These are phyloP conservation scores for Pachliopta kotzebuea DNA, from an alignment of 2,888 invertebrate species.

Conservation along the genomic window DNA sequence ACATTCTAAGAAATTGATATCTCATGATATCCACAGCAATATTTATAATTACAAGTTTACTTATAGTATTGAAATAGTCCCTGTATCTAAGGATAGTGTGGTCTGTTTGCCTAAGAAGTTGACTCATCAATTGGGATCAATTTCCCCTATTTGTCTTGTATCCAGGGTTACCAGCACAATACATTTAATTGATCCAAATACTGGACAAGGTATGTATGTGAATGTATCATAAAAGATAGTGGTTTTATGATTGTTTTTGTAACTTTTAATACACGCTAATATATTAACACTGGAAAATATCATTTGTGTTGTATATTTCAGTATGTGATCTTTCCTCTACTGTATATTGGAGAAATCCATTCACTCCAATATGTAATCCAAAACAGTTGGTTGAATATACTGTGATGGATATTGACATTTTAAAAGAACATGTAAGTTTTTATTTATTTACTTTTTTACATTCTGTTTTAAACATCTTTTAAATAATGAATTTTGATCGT, in stretches of 20 bases:
- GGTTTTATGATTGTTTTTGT: no score
- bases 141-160: conserved; percentile 93
- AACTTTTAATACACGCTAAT: no score
- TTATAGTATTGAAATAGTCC: conserved; percentile 96
- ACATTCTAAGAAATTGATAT: conserved; percentile 96
- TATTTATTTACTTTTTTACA: no score
- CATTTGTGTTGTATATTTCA: conserved; percentile 45
- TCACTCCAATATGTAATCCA: conserved; percentile 92
- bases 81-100: conserved; percentile 95
- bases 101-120: conserved; percentile 94
- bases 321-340: conserved; percentile 92
- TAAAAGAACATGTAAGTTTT: conserved; percentile 81
- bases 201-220: conserved; percentile 85
- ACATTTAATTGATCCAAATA: conserved; percentile 95
- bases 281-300: no score
- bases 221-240: no score
- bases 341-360: conserved; percentile 92
- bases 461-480: no score
- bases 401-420: conserved; percentile 95
- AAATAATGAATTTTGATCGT: no score
- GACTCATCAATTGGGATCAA: conserved; percentile 92
- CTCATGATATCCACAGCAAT: conserved; percentile 98
- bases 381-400: conserved; percentile 95
- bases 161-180: conserved; percentile 93
- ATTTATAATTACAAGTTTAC: conserved; percentile 98